phyloP scores from a whole-genome alignment of 1,140 invertebrate genomes.

The Parasteatoda tepidariorum region DNA sequence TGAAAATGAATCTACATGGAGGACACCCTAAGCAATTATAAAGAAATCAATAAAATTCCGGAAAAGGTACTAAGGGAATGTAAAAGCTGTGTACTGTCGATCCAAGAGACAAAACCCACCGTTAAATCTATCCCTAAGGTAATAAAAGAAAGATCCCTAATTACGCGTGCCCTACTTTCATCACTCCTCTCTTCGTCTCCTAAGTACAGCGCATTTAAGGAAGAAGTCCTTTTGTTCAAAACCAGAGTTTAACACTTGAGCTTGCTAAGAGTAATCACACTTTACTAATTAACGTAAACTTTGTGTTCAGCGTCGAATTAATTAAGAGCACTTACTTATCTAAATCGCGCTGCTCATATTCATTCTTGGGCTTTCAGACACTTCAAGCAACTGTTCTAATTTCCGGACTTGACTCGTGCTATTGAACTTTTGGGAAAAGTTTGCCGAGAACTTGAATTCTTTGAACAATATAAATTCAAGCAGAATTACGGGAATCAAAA shows the following conservation, averaged over 20 bases:
- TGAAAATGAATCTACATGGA: too few species aligned
- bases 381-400: neutral
- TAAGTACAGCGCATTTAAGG: constrained; percentile 8
- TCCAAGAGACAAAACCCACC: neutral
- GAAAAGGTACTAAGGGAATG: too few species aligned
- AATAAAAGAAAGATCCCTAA: constrained; percentile 12
- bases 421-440: too few species aligned
- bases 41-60: too few species aligned
- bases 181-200: neutral
- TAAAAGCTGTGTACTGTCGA: neutral
- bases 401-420: constrained; percentile 1
- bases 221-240: neutral
- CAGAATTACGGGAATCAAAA: too few species aligned
- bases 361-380: neutral
- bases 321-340: constrained; percentile 5
- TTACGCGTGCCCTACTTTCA: constrained; percentile 4
- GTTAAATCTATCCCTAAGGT: neutral
- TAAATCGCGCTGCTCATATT: neutral
- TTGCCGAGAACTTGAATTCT: too few species aligned
- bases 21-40: too few species aligned
- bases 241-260: constrained; percentile 21
- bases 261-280: neutral
- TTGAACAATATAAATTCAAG: too few species aligned
- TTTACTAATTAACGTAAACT: constrained; percentile 30
- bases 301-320: neutral